Conservation (phyloP, 2,888 invertebrate species). For the Rhogogaster chlorosoma region DNA sequence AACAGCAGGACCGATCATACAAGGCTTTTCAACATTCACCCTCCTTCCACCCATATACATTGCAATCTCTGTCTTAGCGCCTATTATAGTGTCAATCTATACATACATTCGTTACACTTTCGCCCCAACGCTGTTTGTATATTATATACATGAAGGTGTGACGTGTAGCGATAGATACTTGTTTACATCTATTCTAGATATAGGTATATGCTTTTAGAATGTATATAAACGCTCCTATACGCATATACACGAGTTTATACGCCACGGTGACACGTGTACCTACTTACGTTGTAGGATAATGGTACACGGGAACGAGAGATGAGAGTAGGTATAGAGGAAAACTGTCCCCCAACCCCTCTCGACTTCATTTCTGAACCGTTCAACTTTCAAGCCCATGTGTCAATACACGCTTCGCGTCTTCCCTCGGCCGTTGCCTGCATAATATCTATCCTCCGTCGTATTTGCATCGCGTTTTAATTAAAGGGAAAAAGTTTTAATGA, state of each 20-base stretch:
- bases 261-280: not conserved
- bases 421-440: not conserved
- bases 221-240: not conserved
- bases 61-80: not conserved
- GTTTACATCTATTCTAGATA: not conserved
- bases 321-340: not conserved
- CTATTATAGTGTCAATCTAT: not conserved
- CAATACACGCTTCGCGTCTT: not conserved
- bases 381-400: not conserved
- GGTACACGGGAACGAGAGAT: not conserved
- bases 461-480: not conserved
- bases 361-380: not conserved
- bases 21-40: not conserved
- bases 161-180: not conserved
- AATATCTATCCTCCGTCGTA: not conserved
- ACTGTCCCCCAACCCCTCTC: not conserved
- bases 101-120: not conserved
- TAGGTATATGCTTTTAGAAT: not conserved
- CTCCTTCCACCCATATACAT: not conserved
- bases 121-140: not conserved
- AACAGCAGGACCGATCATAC: not conserved
- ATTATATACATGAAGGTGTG: not conserved
- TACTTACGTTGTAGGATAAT: constrained; percentile 5
- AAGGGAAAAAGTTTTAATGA: not conserved
- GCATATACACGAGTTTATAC: not conserved